Evolutionary conservation across 2,888 invertebrate species (phyloP), one percentile per base, ranked within the genome.

Genomic region (Brachylomia viminalis): DNA sequence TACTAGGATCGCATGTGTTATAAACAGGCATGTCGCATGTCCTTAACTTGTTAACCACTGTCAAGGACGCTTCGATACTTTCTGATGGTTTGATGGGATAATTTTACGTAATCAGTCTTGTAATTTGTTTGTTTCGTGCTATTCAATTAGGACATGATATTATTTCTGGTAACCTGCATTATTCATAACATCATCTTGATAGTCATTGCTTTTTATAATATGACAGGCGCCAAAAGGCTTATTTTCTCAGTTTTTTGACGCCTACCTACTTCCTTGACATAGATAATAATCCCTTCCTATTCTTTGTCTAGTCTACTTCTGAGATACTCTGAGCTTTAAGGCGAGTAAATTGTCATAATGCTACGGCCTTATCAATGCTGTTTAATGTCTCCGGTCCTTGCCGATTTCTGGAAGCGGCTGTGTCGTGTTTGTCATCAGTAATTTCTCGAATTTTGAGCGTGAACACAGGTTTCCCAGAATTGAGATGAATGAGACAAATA

Each of bases 1-100:
- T 82, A 87, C 71, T 45, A 77, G 76, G 80, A 77, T 87, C 52
- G 88, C 87, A 87, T 88, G 87, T 74, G 64, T 38, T 74, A 67
- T 83, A 78, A 88, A 80, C 77, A 85, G 33, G 65, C 72, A 68
- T 64, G n/a, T 86, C 70, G 79, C 82, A 69, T 85, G 87, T 58
- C 72, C 58, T 49, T 42, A 72, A 56, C 77, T 59, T 82, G 78
- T 86, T 83, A 72, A 30, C 59, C 72, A 79, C 54, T 82, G 74
- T 71, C 87, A 84, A 87, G 87, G 86, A 73, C 72, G 42, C 6
- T 17, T 68, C 33, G 5, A 59, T 67, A 45, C 13, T 68, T 84
- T 56, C 33, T 38, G 68, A 42, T 82, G 30, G 27, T 45, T 61
- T 61, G 27, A 58, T 66, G 15, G 4, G 20, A 47, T 52, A 79